These are phyloP conservation scores for Oenanthe melanoleuca DNA, from an alignment of 2,113 vertebrate genomes.

Conservation along the genomic window DNA sequence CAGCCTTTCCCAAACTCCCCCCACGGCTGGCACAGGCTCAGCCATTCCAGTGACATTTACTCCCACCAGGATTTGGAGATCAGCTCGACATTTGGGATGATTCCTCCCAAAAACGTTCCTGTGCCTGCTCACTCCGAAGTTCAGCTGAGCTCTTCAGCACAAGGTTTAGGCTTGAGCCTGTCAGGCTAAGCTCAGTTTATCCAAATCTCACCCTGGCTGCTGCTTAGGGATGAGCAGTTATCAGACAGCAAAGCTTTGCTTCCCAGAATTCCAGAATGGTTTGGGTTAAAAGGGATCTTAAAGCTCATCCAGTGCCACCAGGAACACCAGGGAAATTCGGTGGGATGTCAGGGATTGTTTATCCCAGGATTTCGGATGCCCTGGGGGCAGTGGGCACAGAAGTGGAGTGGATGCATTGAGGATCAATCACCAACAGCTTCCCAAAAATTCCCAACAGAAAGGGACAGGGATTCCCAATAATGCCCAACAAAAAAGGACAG, in stretches of 20 bases:
- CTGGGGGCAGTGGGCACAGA: accelerated
- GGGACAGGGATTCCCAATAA: background rate
- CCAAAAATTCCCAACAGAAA: accelerated
- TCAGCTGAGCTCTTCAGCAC: background rate
- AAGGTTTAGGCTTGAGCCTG: accelerated
- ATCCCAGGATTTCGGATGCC: background rate
- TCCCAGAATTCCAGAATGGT: background rate
- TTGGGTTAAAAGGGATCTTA: background rate
- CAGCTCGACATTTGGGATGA: background rate
- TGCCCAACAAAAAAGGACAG: background rate
- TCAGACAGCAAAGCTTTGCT: background rate
- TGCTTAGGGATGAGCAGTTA: background rate
- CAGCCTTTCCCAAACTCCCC: background rate
- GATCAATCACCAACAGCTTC: background rate
- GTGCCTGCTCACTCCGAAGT: accelerated
- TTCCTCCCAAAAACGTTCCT: background rate
- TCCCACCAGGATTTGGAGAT: background rate
- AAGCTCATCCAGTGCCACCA: background rate
- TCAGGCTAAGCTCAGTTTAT: background rate
- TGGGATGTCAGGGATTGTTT: background rate
- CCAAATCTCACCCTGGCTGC: background rate
- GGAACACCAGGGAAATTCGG: background rate
- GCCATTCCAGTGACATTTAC: background rate
- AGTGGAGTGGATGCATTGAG: accelerated
- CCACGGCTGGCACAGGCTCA: background rate